Conservation (phyloP, 2,113 vertebrate species). For the Salvelinus alpinus region DNA sequence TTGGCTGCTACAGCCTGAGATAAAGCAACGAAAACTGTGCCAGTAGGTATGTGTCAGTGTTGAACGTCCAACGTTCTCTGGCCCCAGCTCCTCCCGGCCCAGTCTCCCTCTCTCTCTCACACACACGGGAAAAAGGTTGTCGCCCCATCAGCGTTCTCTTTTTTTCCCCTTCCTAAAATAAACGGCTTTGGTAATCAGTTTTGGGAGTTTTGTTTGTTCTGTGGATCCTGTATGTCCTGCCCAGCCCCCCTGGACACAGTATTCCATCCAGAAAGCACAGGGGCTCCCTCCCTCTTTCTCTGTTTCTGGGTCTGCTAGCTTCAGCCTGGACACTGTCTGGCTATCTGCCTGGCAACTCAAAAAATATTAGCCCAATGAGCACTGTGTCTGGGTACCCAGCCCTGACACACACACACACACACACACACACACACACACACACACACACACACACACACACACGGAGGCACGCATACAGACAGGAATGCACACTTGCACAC, state of each 20-base stretch:
- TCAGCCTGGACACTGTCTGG: slow-evolving; percentile 37
- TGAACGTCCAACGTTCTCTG: too few relatives aligned
- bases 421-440: neutral
- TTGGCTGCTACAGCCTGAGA: too few relatives aligned
- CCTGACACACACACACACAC: neutral
- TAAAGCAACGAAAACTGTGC: too few relatives aligned
- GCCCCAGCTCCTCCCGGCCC: too few relatives aligned
- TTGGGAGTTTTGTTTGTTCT: slow-evolving; percentile 73
- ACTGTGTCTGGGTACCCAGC: neutral
- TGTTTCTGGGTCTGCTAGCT: slow-evolving; percentile 33
- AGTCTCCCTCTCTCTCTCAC: neutral
- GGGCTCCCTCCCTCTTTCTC: slow-evolving; percentile 32
- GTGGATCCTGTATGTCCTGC: slow-evolving; percentile 56
- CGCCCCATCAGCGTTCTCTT: slow-evolving; percentile 54
- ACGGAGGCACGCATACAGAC: neutral
- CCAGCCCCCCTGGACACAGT: slow-evolving; percentile 4
- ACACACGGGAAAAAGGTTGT: slow-evolving; percentile 48
- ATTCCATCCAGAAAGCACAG: slow-evolving; percentile 35
- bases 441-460: neutral
- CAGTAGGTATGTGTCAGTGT: neutral
- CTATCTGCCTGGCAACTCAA: slow-evolving; percentile 55
- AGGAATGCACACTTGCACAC: neutral
- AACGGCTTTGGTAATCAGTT: slow-evolving; percentile 76
- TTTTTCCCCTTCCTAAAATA: slow-evolving; percentile 51
- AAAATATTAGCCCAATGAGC: slow-evolving; percentile 66